Conservation (phyloP, 2,888 invertebrate genomes). For the Tetrapedia diversipes region DNA sequence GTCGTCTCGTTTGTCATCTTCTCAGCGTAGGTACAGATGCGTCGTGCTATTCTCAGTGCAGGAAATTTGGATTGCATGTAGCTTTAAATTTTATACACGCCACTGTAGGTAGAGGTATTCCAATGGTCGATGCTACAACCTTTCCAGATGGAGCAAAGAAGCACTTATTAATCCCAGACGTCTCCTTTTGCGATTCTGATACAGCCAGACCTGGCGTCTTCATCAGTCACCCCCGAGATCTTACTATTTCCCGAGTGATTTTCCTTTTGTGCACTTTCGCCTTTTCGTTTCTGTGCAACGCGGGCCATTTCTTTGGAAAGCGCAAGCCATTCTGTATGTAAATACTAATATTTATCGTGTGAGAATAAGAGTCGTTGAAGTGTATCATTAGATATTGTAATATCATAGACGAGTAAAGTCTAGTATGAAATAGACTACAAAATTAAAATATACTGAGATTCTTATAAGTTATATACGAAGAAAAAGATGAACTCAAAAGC, state of each 20-base stretch:
- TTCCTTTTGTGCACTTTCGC: neutral
- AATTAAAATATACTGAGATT: too few relatives aligned
- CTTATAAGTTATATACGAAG: too few relatives aligned
- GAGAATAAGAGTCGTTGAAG: too few relatives aligned
- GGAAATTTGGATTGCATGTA: constrained; percentile 32
- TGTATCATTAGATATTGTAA: too few relatives aligned
- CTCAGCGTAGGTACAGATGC: too few relatives aligned
- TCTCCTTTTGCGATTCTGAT: neutral
- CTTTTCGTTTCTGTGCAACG: neutral
- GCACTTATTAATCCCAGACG: constrained; percentile 20
- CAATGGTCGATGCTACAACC: neutral
- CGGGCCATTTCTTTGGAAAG: too few relatives aligned
- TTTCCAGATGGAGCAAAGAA: neutral
- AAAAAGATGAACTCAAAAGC: too few relatives aligned
- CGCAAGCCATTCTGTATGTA: too few relatives aligned
- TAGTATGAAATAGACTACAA: too few relatives aligned
- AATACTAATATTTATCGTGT: too few relatives aligned
- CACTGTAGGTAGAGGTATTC: constrained; percentile 11
- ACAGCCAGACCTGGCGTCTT: neutral
- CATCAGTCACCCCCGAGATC: neutral
- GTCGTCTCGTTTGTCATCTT: too few relatives aligned
- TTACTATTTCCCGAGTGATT: neutral
- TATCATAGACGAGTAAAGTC: too few relatives aligned
- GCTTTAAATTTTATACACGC: constrained; percentile 34
- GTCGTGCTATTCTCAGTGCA: neutral